Evolutionary conservation across 1,140 invertebrate genomes (phyloP), one percentile per base, ranked within the genome.

Genomic region (Prorops nasuta): DNA sequence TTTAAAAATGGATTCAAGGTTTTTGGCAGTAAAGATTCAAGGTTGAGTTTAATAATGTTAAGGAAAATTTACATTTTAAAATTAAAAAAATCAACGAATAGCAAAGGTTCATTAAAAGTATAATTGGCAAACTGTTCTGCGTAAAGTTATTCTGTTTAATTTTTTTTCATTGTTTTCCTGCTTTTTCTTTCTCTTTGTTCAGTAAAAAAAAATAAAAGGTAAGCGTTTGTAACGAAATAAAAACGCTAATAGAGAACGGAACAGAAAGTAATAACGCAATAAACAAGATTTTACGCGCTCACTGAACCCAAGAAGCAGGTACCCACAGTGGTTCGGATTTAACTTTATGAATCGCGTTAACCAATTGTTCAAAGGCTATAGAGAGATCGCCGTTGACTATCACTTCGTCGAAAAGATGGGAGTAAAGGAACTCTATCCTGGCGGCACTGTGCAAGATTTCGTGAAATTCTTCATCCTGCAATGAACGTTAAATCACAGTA

Each of bases 261-360:
- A n/a, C n/a, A n/a, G n/a, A n/a, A n/a, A n/a, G n/a, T n/a, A n/a
- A n/a, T n/a, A n/a, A n/a, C n/a, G n/a, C n/a, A n/a, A n/a, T n/a
- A n/a, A n/a, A n/a, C n/a, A n/a, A n/a, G n/a, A n/a, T n/a, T n/a
- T n/a, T n/a, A n/a, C n/a, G n/a, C n/a, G n/a, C n/a, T 81, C 84
- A 91, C 80, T 91, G 89, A 51, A 96, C 87, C 96, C 96, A 98
- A 12, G 88, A 88, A 15, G 89, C 88, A 9, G 96, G 96, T 12
- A 98, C 94, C 96, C 96, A 99, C 12, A 95, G 83, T 8, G 95
- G 93, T 71, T 98, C 93, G 2, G 87, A 90, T 76, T 98, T 94
- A 14, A 98, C 85, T 63, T 86, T 83, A 72, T 90, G 88, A 1
- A 92, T 88, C 36, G 88, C 85, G 53, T 84, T 81, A 3, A 95